Evolutionary conservation across 2,888 invertebrate genomes (phyloP).

Genomic region (Trachelus stipa): DNA sequence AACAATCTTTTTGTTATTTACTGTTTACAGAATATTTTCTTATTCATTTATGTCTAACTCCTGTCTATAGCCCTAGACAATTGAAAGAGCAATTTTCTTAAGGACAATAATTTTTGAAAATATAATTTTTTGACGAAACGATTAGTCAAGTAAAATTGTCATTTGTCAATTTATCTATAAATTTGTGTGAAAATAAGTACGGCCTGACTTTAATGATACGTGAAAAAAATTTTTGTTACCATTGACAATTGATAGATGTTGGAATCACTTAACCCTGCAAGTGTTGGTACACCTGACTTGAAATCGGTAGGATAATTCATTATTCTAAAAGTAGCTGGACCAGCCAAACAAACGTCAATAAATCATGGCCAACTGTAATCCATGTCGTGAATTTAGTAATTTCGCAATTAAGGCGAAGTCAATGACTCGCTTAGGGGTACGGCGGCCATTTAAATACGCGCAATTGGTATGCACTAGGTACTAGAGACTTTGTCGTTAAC

Average conservation of each 20-base stretch:
- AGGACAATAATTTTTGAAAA: no score
- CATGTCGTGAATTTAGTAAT: neutral
- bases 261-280: neutral
- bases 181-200: no score
- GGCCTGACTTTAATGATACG: no score
- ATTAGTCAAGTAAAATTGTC: no score
- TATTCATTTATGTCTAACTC: no score
- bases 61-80: no score
- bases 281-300: conserved; percentile 33
- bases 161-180: no score
- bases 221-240: no score
- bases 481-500: neutral
- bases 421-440: neutral
- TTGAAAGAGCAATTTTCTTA: no score
- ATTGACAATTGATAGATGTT: neutral
- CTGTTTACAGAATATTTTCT: no score
- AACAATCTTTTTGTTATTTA: no score
- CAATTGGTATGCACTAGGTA: neutral
- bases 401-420: neutral
- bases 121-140: no score
- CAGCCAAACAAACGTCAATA: conserved; percentile 39
- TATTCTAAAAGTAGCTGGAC: conserved; percentile 42
- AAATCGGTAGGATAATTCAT: conserved; percentile 23
- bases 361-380: neutral
- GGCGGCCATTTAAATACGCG: neutral